Evolutionary conservation across 2,797 vertebrate genomes (phyloP), one percentile per base, ranked within the genome.

Genomic region (Yasuhikotakia modesta): DNA sequence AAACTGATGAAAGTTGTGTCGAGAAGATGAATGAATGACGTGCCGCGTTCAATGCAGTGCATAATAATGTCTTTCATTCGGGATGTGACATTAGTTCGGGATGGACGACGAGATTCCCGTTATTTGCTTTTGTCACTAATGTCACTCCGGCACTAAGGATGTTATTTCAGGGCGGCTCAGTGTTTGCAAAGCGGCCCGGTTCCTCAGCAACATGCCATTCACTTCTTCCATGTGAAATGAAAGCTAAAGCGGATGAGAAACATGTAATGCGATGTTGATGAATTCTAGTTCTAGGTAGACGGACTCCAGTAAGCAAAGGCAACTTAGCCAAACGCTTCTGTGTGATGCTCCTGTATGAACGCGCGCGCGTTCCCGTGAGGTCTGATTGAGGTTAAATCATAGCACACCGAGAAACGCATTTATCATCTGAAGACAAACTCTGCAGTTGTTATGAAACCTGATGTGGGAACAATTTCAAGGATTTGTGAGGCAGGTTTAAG

Each of bases 211-310:
- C n/a, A n/a, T n/a, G n/a, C n/a, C n/a, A 83, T 83, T 79, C 75
- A 70, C 82, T 68, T 79, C 80, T 81, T 86, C 83, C 70, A 82
- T 86, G 83, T 77, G n/a, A n/a, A n/a, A n/a, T n/a, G n/a, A n/a
- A 78, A 45, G 67, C 45, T 8, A 79, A 78, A 81, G 76, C 46
- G 55, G 43, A 63, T 67, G 73, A 67, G 78, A 82, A 84, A 81
- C 70, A 84, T 84, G 82, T 80, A 85, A 82, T 81, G 79, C 79
- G 79, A 84, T 82, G 83, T 82, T 83, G 84, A 86, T 86, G 81
- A 82, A 73, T 82, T 84, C 75, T 79, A 78, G 83, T 86, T 76
- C 27, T 85, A 74, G 30, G 53, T 45, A 66, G 72, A 43, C 68
- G 73, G 83, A 83, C 79, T 82, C 79, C 57, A 75, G 78, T 77